A percentile compares a stretch with the other conserved stretches of the same genome.
Conservation (phyloP, 2,797 vertebrate genomes). For the Hippopotamyrus pictus region DNA sequence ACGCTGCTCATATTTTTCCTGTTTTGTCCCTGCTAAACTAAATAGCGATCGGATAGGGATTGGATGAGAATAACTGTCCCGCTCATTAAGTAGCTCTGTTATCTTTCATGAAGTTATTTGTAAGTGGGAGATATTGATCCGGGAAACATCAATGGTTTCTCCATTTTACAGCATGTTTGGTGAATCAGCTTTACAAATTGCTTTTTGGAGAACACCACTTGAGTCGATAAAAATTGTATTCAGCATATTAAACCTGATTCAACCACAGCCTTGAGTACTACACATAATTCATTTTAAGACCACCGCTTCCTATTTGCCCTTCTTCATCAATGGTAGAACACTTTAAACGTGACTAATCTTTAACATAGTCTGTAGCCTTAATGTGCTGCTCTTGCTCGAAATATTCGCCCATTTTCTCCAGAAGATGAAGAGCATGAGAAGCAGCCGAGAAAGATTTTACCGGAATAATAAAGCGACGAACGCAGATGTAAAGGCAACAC, state of each 20-base stretch:
- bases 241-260: slow-evolving; percentile 17
- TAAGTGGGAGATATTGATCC: slow-evolving; percentile 9
- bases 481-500: neutral
- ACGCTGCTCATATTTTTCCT: neutral
- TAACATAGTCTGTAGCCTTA: neutral
- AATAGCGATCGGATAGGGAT: neutral
- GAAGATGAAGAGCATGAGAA: neutral
- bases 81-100: slow-evolving; percentile 14
- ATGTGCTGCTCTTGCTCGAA: neutral
- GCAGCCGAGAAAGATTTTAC: neutral
- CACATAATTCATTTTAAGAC: neutral
- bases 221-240: slow-evolving; percentile 17
- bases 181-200: slow-evolving; percentile 15
- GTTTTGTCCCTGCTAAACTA: neutral
- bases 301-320: neutral
- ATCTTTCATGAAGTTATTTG: slow-evolving; percentile 20
- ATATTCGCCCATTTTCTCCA: neutral
- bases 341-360: neutral
- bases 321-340: neutral
- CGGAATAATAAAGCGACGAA: neutral
- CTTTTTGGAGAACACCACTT: slow-evolving; percentile 20
- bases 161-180: slow-evolving; percentile 19
- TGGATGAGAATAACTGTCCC: slow-evolving; percentile 5
- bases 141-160: slow-evolving; percentile 16
- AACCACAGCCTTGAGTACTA: neutral